Percentiles rank a stretch among this genome's conserved stretches.
phyloP scores from a whole-genome alignment of 1,140 invertebrate genomes.

The Leptonema lineaticorne region DNA sequence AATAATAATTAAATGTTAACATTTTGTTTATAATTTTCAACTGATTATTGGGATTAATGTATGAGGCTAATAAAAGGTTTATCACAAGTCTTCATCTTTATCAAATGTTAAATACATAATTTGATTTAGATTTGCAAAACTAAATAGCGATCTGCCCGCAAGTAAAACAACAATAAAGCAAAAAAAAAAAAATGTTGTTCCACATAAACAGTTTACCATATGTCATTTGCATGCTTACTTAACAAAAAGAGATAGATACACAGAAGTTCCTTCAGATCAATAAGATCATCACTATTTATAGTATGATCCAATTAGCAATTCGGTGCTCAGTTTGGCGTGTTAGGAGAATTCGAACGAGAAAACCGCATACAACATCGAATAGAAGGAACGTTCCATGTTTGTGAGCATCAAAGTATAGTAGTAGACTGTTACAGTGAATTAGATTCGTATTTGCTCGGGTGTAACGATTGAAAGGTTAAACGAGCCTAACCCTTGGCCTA shows the following conservation, averaged over 20 bases:
- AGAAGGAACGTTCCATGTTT: background rate
- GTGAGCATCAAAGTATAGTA: no score
- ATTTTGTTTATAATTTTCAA: no score
- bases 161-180: background rate
- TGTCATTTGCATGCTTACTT: background rate
- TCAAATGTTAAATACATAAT: no score
- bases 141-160: no score
- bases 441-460: background rate
- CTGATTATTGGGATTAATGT: no score
- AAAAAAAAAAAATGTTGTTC: background rate
- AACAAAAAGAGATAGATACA: background rate
- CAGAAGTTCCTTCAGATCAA: background rate
- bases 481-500: background rate
- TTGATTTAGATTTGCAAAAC: no score
- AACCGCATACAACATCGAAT: background rate
- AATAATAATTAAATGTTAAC: no score
- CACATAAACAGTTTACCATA: background rate
- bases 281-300: background rate
- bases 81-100: no score
- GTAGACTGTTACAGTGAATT: background rate
- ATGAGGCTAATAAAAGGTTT: no score
- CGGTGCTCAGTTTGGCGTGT: background rate
- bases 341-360: background rate
- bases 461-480: background rate
- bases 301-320: background rate